Evolutionary conservation across 2,113 vertebrate genomes (phyloP).

Genomic region (Oryzias javanicus): DNA sequence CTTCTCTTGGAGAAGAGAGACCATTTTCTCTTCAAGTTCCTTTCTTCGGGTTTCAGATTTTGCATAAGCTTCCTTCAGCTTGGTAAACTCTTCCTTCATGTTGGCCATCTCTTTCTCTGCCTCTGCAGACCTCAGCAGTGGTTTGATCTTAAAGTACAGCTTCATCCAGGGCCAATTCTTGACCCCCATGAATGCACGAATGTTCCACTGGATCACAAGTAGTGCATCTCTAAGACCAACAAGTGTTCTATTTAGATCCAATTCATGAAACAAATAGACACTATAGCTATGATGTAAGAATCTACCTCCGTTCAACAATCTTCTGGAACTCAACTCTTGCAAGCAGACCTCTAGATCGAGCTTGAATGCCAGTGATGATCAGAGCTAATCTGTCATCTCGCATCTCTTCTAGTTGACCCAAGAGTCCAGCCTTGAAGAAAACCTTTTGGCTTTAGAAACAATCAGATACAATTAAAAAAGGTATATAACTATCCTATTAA

Average conservation of each 20-base stretch:
- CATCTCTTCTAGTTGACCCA: conserved; percentile 88
- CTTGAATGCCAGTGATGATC: conserved; percentile 86
- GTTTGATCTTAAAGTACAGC: conserved; percentile 90
- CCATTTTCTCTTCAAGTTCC: conserved; percentile 94
- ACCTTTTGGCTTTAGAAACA: too few relatives aligned
- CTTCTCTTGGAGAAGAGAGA: conserved; percentile 90
- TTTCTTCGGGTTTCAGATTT: conserved; percentile 87
- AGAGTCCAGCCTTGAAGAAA: conserved; percentile 83
- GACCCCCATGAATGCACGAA: conserved; percentile 88
- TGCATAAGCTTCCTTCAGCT: conserved; percentile 83
- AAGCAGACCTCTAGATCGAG: conserved; percentile 81
- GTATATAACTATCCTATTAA: too few relatives aligned
- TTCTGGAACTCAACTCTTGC: conserved; percentile 88
- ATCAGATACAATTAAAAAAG: too few relatives aligned
- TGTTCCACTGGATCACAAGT: conserved; percentile 88
- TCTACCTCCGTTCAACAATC: conserved; percentile 84
- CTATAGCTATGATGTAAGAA: neutral
- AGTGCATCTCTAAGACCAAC: conserved; percentile 77
- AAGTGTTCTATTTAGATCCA: neutral
- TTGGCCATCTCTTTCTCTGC: conserved; percentile 85
- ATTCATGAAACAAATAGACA: neutral
- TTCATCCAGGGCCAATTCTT: conserved; percentile 92
- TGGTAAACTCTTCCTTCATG: conserved; percentile 83
- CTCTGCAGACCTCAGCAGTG: conserved; percentile 84
- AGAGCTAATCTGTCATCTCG: conserved; percentile 84